Base-by-base conservation (phyloP, 2,888 invertebrate genomes). In the Girardia tigrina region DNA sequence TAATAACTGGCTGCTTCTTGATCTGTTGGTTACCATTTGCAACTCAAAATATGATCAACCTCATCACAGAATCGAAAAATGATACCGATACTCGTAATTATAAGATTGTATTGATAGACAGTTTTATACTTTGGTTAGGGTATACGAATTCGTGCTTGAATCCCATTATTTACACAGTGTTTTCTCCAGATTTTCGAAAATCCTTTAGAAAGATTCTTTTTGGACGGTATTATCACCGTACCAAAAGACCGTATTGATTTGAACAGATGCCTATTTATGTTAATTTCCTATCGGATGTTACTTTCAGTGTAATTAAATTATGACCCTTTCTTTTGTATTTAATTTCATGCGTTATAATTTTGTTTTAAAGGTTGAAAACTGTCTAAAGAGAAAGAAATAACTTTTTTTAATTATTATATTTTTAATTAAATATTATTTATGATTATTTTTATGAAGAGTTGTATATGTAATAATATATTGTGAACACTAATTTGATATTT, bases 11-110 rank as follows among this genome's bases (percentile, higher is more conserved):
- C 73, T 83, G 91, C 29, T 94, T 94, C 84, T 90, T 94, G 76
- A 88, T 91, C 80, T 94, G 93, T 82, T 94, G 94, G 94, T 86
- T 93, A 79, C 94, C 94, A 14, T 94, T 94, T 87, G 91, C 94
- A 23, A 8, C 27, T 42, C 42, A 26, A 6, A n/a, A 23, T 12
- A 23, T 20, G 36, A n/a, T 26, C 26, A 29, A 42, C n/a, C 74
- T 74, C 6, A 28, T 56, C 23, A 4, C 26, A n/a, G 36, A 36
- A 8, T 36, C 36, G 16, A 16, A 8, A 36, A 36, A 36, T 36
- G 16, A 36, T 16, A 36, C 36, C 8, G 36, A 36, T 36, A 8
- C 8, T 36, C 36, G 36, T 16, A 36, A 16, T 36, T 36, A 36
- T 16, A 36, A 36, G 16, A 16, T 36, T 36, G 12, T 36, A 12